Base-by-base conservation (phyloP, 2,888 invertebrate species). In the Cryptocheilus praepositus region DNA sequence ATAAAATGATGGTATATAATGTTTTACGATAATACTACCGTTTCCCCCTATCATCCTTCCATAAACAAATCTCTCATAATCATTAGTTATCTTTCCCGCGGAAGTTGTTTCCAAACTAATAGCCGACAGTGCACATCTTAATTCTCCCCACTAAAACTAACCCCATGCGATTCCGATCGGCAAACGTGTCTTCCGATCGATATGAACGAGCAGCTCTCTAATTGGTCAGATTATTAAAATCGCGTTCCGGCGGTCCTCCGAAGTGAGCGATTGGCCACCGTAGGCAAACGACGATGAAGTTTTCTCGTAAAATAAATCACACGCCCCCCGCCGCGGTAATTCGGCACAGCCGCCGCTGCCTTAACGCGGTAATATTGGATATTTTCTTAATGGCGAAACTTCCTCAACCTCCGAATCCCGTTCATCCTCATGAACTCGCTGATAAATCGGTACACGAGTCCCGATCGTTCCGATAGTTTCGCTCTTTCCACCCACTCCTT, bases 261-360 rank as follows among this genome's bases (percentile, higher is more conserved):
- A 65, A 70, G 65, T 63, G 70, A 76, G 62, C 70, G 69, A 74
- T 73, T 71, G 49, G 55, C 56, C 62, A 43, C 44, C 44, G 61
- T 61, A 59, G 61, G 59, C 58, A 63, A 68, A 63, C 60, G 67
- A 65, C 73, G 77, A 74, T 67, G 70, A 66, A 80, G 77, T 80
- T 80, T 76, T 61, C 75, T 80, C 80, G 75, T 80, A 77, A 80
- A 80, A 80, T 80, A 81, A 78, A 80, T 81, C 77, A 77, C 62
- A 59, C 52, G 43, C 67, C 22, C 49, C 66, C 73, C 67, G 58
- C 74, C 72, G 70, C 11, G 70, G 76, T 79, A 80, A 79, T 80
- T 79, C 78, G 74, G 62, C 67, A 66, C 66, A 78, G 72, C 75
- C 69, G 69, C 66, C 71, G 61, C 62, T 63, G 61, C 70, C 61